Conservation (phyloP, 2,888 invertebrate species). For the Pachydiplax longipennis region DNA sequence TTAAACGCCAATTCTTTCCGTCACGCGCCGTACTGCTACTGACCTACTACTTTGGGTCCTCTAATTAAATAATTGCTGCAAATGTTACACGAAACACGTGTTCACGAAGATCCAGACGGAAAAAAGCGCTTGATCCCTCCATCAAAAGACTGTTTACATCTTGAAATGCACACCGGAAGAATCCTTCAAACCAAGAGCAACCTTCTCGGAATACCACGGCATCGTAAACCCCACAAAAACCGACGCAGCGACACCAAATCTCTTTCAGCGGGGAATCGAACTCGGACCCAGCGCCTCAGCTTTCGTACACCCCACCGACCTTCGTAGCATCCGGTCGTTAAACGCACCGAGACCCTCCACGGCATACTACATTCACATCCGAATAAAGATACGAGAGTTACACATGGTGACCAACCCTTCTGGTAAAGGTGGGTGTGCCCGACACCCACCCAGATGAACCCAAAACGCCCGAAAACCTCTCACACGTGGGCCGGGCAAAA, state of each 20-base stretch:
- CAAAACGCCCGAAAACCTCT: background rate
- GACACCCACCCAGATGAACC: background rate
- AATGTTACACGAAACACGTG: no score
- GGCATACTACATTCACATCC: background rate
- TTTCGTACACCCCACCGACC: background rate
- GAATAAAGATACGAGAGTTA: background rate
- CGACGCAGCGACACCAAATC: background rate
- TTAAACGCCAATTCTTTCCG: no score
- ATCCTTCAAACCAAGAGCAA: background rate
- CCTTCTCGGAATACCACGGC: background rate
- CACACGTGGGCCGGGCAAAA: background rate
- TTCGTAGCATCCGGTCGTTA: slow-evolving; percentile 30
- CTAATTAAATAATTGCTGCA: no score
- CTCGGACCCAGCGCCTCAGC: background rate
- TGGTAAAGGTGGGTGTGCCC: background rate
- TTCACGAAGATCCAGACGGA: no score
- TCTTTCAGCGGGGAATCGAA: background rate
- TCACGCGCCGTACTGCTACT: no score
- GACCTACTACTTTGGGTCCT: no score
- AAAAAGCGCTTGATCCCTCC: no score
- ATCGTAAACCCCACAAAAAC: background rate
- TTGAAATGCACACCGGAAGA: no score
- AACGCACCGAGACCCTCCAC: background rate
- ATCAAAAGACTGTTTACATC: no score
- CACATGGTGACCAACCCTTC: background rate